These are phyloP conservation scores for Hormaphis cornu DNA, from an alignment of 1,140 invertebrate genomes.

Conservation along the genomic window DNA sequence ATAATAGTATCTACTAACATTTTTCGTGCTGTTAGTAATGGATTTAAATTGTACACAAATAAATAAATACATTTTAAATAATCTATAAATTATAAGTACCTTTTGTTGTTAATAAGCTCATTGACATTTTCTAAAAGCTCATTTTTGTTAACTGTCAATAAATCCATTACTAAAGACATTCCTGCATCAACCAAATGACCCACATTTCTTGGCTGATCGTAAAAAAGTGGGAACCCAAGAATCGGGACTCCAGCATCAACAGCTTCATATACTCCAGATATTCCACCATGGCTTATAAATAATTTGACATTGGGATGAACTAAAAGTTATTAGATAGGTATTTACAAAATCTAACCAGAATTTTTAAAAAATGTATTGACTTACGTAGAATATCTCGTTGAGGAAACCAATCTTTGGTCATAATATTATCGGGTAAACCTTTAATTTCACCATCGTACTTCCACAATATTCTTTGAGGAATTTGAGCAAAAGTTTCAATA, in stretches of 20 bases:
- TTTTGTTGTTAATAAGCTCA: background rate
- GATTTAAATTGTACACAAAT: too few species aligned
- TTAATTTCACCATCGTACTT: slow-evolving; percentile 48
- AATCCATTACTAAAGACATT: slow-evolving; percentile 39
- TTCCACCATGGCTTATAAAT: slow-evolving; percentile 61
- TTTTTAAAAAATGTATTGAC: background rate
- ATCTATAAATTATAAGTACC: too few species aligned
- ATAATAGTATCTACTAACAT: too few species aligned
- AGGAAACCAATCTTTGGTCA: slow-evolving; percentile 51
- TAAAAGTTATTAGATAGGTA: slow-evolving; percentile 36
- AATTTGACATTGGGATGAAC: slow-evolving; percentile 55
- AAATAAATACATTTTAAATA: too few species aligned
- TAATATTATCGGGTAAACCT: slow-evolving; percentile 49
- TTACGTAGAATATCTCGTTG: slow-evolving; percentile 50
- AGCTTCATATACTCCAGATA: slow-evolving; percentile 57
- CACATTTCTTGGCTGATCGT: slow-evolving; percentile 51
- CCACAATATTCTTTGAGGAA: slow-evolving; percentile 51
- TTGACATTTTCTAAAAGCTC: slow-evolving; percentile 33
- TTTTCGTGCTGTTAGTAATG: too few species aligned
- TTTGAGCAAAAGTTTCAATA: slow-evolving; percentile 38
- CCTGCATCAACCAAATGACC: slow-evolving; percentile 37
- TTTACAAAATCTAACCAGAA: background rate
- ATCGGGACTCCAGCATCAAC: slow-evolving; percentile 59
- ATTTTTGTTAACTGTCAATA: slow-evolving; percentile 36
- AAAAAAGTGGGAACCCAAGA: slow-evolving; percentile 55